Evolutionary conservation across 1,140 invertebrate genomes (phyloP).

Genomic region (Stenopsyche tienmushanensis): DNA sequence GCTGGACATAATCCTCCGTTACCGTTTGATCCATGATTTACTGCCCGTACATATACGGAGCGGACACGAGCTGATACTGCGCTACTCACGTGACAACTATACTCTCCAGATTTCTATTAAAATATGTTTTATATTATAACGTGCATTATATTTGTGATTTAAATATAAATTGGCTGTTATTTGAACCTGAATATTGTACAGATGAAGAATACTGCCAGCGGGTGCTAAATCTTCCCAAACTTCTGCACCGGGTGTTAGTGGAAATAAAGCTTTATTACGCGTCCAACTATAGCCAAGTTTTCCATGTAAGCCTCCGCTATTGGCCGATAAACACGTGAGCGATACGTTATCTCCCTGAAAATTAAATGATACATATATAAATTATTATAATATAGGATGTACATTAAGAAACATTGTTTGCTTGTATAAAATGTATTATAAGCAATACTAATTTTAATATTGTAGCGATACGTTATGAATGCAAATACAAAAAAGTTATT

Average conservation of each 20-base stretch:
- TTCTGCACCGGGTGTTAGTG: slow-evolving; percentile 66
- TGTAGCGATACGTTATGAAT: no score
- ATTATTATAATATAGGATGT: no score
- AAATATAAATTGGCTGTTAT: background rate
- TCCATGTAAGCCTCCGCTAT: slow-evolving; percentile 58
- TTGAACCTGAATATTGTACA: slow-evolving; percentile 69
- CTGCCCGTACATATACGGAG: slow-evolving; percentile 47
- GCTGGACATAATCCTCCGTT: slow-evolving; percentile 46
- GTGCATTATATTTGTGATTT: background rate
- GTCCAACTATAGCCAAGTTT: slow-evolving; percentile 79
- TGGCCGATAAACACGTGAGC: slow-evolving; percentile 64
- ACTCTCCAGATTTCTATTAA: slow-evolving; percentile 53
- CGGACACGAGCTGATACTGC: slow-evolving; percentile 47
- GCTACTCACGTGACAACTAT: slow-evolving; percentile 53
- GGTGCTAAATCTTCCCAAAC: slow-evolving; percentile 80
- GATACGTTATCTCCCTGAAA: slow-evolving; percentile 65
- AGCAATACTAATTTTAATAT: no score
- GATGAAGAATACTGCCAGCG: slow-evolving; percentile 74
- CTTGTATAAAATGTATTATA: no score
- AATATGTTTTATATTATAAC: slow-evolving; percentile 15
- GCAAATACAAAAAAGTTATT: no score
- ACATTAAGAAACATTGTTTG: no score
- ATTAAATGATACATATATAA: slow-evolving; percentile 15
- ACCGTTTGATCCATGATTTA: slow-evolving; percentile 45
- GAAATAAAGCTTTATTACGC: slow-evolving; percentile 69